phyloP scores from a whole-genome alignment of 2,797 vertebrate genomes.

The Hoplostethus mediterraneus region DNA sequence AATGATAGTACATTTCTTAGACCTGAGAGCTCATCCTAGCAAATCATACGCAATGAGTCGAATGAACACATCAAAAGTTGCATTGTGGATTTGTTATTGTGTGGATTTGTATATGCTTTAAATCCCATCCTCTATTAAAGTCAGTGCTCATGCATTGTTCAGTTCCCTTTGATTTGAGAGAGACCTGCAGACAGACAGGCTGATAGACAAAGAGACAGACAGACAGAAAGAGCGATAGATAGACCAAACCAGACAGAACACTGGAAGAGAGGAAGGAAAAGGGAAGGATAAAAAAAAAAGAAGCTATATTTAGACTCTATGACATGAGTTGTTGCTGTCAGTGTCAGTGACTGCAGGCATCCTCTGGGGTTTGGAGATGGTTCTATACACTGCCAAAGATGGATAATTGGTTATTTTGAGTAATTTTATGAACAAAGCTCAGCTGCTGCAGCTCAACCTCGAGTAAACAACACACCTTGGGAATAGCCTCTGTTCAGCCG shows the following conservation, averaged over 20 bases:
- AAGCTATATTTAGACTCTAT: slow-evolving; percentile 80
- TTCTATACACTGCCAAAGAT: slow-evolving; percentile 81
- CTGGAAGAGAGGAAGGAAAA: slow-evolving; percentile 44
- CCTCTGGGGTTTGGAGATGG: slow-evolving; percentile 77
- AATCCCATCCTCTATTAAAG: slow-evolving; percentile 29
- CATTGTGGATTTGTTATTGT: slow-evolving; percentile 23
- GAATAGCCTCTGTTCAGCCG: slow-evolving; percentile 76
- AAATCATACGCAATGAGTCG: background rate
- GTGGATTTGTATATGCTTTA: slow-evolving; percentile 8
- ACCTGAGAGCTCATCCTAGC: slow-evolving; percentile 13
- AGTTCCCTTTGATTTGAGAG: slow-evolving; percentile 56
- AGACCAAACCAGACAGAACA: slow-evolving; percentile 48
- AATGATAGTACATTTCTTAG: slow-evolving; percentile 38
- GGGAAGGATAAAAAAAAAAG: slow-evolving; percentile 29
- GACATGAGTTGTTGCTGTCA: slow-evolving; percentile 80
- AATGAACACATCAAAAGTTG: slow-evolving; percentile 12
- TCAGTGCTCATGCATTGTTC: slow-evolving; percentile 17
- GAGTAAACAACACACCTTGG: slow-evolving; percentile 84
- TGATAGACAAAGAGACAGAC: slow-evolving; percentile 61
- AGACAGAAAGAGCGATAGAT: slow-evolving; percentile 43
- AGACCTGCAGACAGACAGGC: slow-evolving; percentile 49
- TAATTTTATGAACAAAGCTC: slow-evolving; percentile 85
- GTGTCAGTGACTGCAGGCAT: slow-evolving; percentile 78
- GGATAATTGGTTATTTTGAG: slow-evolving; percentile 88
- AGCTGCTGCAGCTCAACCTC: slow-evolving; percentile 84